Base-by-base conservation (phyloP, 2,113 vertebrate genomes). In the Hystrix brachyura region DNA sequence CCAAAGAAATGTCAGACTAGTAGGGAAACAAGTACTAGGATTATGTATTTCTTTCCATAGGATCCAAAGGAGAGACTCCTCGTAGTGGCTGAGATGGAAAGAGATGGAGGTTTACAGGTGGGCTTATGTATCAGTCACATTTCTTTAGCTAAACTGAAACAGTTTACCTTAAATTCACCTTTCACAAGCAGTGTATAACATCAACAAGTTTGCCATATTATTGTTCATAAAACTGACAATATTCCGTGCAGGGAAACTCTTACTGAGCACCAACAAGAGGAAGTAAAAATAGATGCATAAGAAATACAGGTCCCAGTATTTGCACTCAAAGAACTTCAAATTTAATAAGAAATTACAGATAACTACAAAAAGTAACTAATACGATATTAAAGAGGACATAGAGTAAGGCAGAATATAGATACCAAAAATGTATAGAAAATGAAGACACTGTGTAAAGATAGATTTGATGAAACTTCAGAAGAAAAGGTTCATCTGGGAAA, bases 131-230 rank as follows among this genome's bases (percentile, higher is more conserved):
- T 25, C 3, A 67, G 55, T 14, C 3, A 60, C 25, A 84, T 46
- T 65, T 72, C 74, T 53, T 94, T 59, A 82, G 62, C 23, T 92
- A 78, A 95, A 69, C 19, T 48, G 65, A 85, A 90, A 86, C 64
- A 29, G 38, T 38, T 38, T 38, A 38, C 38, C 38, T 90, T 17
- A 85, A 72, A 79, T 43, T 92, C 11, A 69, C 11, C 15, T 89
- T 19, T 71, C 25, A 67, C 3, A 55, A 55, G 48, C 21, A 74
- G 10, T 60, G 7, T 55, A 23, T 72, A 43, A 85, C 9, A 60
- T 19, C 67, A 43, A 80, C 17, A 91, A 34, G 48, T 78, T 65
- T 12, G 29, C 4, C n/a, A 57, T 21, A 34, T 29, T 3, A n/a
- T 32, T 79, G 4, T 74, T 46, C 7, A 38, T 51, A 85, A 80